These are phyloP conservation scores for Podiceps cristatus DNA, from an alignment of 2,113 vertebrate species.

Conservation along the genomic window DNA sequence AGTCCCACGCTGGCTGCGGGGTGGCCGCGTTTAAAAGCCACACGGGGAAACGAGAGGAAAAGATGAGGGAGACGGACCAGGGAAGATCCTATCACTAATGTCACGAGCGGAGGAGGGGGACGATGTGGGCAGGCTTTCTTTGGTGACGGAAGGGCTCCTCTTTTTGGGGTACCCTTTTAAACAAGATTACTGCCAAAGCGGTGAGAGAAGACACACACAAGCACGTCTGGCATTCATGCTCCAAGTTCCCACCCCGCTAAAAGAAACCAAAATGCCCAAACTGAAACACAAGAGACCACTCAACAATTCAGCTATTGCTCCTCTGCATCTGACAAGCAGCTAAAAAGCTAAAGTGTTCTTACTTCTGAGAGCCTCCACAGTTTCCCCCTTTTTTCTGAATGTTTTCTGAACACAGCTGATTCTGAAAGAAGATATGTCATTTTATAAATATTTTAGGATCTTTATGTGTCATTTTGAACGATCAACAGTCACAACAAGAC, in stretches of 20 bases:
- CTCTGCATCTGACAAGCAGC: not conserved
- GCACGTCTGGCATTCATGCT: not conserved
- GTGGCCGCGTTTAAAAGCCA: not conserved
- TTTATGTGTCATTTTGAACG: not conserved
- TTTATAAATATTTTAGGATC: not conserved
- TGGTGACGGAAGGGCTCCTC: not conserved
- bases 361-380: slow-evolving; percentile 94
- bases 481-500: not conserved
- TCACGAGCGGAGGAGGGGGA: rapidly evolving
- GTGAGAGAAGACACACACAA: not conserved
- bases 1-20: rapidly evolving
- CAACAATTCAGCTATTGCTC: not conserved
- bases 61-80: not conserved
- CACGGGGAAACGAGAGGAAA: not conserved
- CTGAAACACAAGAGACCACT: not conserved
- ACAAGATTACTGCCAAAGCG: not conserved
- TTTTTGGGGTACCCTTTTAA: not conserved
- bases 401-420: slow-evolving; percentile 92
- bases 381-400: slow-evolving; percentile 87
- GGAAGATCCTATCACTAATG: rapidly evolving
- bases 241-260: not conserved
- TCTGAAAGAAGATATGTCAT: slow-evolving; percentile 77
- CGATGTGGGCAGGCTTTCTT: not conserved
- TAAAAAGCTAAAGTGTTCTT: slow-evolving; percentile 44
- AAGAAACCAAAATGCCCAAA: not conserved